A percentile compares a stretch with the other conserved stretches of the same genome.
These are phyloP conservation scores for Lasioglossum baleicum DNA, from an alignment of 1,140 invertebrate species.

Conservation along the genomic window DNA sequence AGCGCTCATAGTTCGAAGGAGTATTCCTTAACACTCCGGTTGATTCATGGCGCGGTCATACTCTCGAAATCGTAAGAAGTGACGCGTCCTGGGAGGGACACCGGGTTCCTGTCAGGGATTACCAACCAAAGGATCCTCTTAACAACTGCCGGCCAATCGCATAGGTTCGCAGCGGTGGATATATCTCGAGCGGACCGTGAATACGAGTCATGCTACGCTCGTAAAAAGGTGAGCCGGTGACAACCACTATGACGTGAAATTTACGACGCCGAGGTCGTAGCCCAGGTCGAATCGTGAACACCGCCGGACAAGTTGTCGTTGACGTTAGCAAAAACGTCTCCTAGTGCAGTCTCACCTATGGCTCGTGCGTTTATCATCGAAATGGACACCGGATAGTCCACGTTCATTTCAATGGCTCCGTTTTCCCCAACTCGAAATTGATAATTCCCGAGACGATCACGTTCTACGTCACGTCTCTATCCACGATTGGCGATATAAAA, in stretches of 20 bases:
- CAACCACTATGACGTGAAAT: slow-evolving; percentile 72
- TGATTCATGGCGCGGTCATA: slow-evolving; percentile 29
- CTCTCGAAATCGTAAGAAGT: slow-evolving; percentile 34
- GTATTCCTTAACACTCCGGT: not conserved
- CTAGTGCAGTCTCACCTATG: slow-evolving; percentile 44
- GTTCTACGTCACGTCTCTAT: too few relatives aligned
- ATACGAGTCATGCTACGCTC: slow-evolving; percentile 62
- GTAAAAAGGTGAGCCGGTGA: slow-evolving; percentile 71
- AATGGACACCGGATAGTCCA: slow-evolving; percentile 15
- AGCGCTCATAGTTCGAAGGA: not conserved
- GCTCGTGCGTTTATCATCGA: slow-evolving; percentile 36
- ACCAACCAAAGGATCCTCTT: slow-evolving; percentile 47
- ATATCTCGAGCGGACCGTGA: slow-evolving; percentile 57
- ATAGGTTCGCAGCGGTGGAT: slow-evolving; percentile 35
- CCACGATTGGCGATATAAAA: too few relatives aligned
- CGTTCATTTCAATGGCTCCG: slow-evolving; percentile 17
- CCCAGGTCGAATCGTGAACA: slow-evolving; percentile 72
- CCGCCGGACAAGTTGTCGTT: slow-evolving; percentile 65
- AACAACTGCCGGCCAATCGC: slow-evolving; percentile 52
- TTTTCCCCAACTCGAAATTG: not conserved
- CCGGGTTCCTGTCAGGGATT: slow-evolving; percentile 35
- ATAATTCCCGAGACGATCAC: too few relatives aligned
- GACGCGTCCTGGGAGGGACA: slow-evolving; percentile 41
- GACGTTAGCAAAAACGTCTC: slow-evolving; percentile 56
- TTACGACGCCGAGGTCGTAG: slow-evolving; percentile 69